Evolutionary conservation across 2,113 vertebrate species (phyloP).

Genomic region (Corydoras maculifer): DNA sequence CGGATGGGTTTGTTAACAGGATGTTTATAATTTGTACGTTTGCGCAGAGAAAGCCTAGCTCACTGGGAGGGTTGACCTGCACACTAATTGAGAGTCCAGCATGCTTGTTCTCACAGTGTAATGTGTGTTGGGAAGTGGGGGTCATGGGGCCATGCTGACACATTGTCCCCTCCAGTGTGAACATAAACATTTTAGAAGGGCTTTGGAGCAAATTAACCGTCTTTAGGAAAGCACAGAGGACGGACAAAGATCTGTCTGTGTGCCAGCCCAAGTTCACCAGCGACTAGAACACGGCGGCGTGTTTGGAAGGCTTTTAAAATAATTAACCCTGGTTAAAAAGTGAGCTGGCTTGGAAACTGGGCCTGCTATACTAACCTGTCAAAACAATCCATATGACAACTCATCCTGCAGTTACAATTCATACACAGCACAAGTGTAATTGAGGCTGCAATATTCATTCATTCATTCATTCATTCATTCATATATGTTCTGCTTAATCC

Average conservation of each 20-base stretch:
- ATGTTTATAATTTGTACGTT: slow-evolving; percentile 75
- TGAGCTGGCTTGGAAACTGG: background rate
- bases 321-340: slow-evolving; percentile 6
- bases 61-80: slow-evolving; percentile 69
- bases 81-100: slow-evolving; percentile 69
- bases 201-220: slow-evolving; percentile 78
- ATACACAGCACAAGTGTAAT: too few species aligned
- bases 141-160: slow-evolving; percentile 72
- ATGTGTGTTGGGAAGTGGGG: slow-evolving; percentile 68
- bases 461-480: too few species aligned
- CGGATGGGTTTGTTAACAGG: slow-evolving; percentile 67
- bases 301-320: slow-evolving; percentile 12
- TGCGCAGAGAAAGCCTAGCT: slow-evolving; percentile 62
- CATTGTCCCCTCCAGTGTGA: slow-evolving; percentile 72
- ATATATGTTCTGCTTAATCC: too few species aligned
- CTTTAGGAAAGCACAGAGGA: slow-evolving; percentile 64
- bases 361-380: slow-evolving; percentile 11
- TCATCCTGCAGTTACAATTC: background rate
- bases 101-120: slow-evolving; percentile 73
- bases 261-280: slow-evolving; percentile 20
- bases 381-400: background rate
- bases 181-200: slow-evolving; percentile 77
- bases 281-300: slow-evolving; percentile 2
- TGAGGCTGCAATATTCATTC: too few species aligned
- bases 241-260: slow-evolving; percentile 41